Evolutionary conservation across 1,140 invertebrate genomes (phyloP).

Genomic region (Euwallacea similis): DNA sequence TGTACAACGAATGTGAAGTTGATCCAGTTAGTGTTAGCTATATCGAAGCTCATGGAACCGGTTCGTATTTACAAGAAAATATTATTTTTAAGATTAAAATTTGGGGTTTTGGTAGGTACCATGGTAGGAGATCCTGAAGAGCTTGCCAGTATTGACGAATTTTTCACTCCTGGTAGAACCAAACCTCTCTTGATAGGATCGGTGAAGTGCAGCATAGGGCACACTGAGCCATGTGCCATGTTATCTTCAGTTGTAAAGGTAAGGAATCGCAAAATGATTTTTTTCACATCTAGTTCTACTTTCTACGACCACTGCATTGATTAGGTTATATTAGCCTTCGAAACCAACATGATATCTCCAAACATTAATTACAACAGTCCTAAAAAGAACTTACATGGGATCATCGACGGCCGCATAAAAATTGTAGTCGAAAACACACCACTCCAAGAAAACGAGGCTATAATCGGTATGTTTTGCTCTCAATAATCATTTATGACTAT

Average conservation of each 20-base stretch:
- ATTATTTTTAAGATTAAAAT: not conserved
- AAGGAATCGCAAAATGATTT: slow-evolving; percentile 17
- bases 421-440: slow-evolving; percentile 69
- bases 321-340: slow-evolving; percentile 65
- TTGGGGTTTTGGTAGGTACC: slow-evolving; percentile 54
- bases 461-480: slow-evolving; percentile 51
- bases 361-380: slow-evolving; percentile 78
- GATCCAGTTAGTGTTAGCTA: slow-evolving; percentile 72
- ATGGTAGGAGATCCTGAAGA: slow-evolving; percentile 86
- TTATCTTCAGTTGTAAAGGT: slow-evolving; percentile 83
- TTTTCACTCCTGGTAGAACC: slow-evolving; percentile 72
- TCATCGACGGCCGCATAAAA: slow-evolving; percentile 70
- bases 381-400: slow-evolving; percentile 71
- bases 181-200: slow-evolving; percentile 82
- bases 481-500: not conserved
- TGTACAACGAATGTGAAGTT: slow-evolving; percentile 81
- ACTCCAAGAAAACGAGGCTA: slow-evolving; percentile 60
- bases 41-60: slow-evolving; percentile 91
- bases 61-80: slow-evolving; percentile 38
- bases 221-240: slow-evolving; percentile 87
- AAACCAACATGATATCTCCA: slow-evolving; percentile 71
- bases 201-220: slow-evolving; percentile 91
- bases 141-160: slow-evolving; percentile 75
- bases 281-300: not conserved
- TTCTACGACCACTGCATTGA: slow-evolving; percentile 54